Evolutionary conservation across 2,888 invertebrate species (phyloP), one percentile per base, ranked within the genome.

Genomic region (Himalopsyche tibetana): DNA sequence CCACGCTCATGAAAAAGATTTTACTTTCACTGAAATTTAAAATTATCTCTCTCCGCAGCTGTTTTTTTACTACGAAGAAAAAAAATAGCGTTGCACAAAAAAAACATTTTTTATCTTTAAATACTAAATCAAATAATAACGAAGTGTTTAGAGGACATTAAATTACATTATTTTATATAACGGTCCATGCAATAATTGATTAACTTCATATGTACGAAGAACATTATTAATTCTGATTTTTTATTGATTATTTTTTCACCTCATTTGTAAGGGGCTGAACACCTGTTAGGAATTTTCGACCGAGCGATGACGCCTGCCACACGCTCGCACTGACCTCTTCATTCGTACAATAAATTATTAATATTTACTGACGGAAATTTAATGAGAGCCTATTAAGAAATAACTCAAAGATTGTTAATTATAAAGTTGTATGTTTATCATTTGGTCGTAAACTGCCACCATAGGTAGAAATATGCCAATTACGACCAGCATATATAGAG

Each of bases 201-300:
- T 69, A 69, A 69, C 69, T 69, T 8, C 36, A 12, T 36, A 2
- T 5, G 5, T n/a, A 19, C 28, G 69, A 36, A 28, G 19, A 9
- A 63, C 19, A 63, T 19, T 63, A 63, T 0, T 63, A 63, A 4
- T 4, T n/a, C n/a, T 8, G n/a, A 28, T 69, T 69, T 69, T 69
- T 69, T 36, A 69, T 69, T 69, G 69, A 69, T 69, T 69, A 69
- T 69, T 69, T 69, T 69, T 69, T 69, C 69, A 28, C 69, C 69
- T 3, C 69, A 69, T 69, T 69, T 69, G 28, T 36, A 69, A 28
- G 19, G 28, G 69, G 19, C 28, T 9, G 36, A 69, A 69, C 69
- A 69, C 69, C 69, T 69, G 69, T 28, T 28, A 69, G 12, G 11
- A 69, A 12, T 28, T 28, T 19, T 8, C 28, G 63, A 17, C 11